phyloP scores from a whole-genome alignment of 2,113 vertebrate genomes.

The Atherinomorus stipes region DNA sequence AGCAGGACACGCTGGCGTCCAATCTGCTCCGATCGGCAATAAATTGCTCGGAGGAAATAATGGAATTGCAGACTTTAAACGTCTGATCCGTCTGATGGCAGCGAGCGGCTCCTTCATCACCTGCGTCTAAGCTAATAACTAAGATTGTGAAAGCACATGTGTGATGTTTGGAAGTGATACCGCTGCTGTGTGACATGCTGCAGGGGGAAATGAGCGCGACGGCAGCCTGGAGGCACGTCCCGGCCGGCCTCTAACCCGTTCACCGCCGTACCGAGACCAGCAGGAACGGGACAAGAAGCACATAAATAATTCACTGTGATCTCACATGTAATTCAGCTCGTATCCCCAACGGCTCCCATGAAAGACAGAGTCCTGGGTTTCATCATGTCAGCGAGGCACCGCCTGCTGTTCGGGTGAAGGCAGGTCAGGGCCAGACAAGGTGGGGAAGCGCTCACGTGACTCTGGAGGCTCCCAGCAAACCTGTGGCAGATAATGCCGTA shows the following conservation, averaged over 20 bases:
- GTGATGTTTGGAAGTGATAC: not conserved
- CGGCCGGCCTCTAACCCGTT: slow-evolving; percentile 35
- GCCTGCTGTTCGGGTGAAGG: not conserved
- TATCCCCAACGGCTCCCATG: slow-evolving; percentile 45
- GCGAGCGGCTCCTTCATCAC: slow-evolving; percentile 10
- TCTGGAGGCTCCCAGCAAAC: no score
- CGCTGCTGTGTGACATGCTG: slow-evolving; percentile 12
- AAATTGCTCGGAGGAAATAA: slow-evolving; percentile 47
- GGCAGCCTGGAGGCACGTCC: slow-evolving; percentile 55
- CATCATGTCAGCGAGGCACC: slow-evolving; percentile 35
- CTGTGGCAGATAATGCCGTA: no score
- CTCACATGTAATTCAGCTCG: slow-evolving; percentile 67
- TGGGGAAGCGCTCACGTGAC: no score
- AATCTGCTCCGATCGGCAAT: slow-evolving; percentile 65
- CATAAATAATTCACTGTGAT: slow-evolving; percentile 72
- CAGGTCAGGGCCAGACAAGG: no score
- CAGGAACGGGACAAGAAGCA: slow-evolving; percentile 35
- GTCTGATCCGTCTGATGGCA: slow-evolving; percentile 29
- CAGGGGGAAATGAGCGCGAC: no score
- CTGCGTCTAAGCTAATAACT: not conserved
- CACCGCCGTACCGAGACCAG: slow-evolving; percentile 29
- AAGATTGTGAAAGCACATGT: slow-evolving; percentile 12
- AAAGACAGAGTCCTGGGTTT: slow-evolving; percentile 40
- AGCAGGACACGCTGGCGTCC: slow-evolving; percentile 42
- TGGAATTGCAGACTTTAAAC: slow-evolving; percentile 29